Evolutionary conservation across 2,888 invertebrate species (phyloP).

Genomic region (Pachydiplax longipennis): DNA sequence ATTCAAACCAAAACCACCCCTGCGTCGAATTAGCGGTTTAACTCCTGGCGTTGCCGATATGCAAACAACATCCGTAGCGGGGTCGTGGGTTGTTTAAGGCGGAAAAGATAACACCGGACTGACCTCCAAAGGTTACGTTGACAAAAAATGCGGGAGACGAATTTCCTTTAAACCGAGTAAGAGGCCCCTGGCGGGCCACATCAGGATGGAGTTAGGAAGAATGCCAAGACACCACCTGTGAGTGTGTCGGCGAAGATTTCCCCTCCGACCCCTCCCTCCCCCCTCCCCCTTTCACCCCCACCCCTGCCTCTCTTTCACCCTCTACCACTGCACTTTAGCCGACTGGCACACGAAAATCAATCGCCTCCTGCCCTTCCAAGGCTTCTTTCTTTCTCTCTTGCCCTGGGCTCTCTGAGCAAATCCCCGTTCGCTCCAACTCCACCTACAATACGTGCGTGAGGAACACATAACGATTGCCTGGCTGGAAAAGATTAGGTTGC

Average conservation of each 20-base stretch:
- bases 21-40: no score
- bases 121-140: background rate
- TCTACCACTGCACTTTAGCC: background rate
- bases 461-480: background rate
- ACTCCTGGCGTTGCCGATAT: no score
- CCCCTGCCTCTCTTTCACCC: background rate
- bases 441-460: background rate
- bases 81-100: no score
- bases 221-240: background rate
- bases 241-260: background rate
- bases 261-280: background rate
- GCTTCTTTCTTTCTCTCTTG: background rate
- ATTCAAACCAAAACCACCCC: no score
- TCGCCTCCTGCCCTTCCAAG: background rate
- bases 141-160: background rate
- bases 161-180: background rate
- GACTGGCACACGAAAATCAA: background rate
- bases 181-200: background rate
- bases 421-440: background rate
- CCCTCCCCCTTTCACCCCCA: background rate
- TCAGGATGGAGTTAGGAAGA: background rate
- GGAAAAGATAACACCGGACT: background rate
- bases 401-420: background rate
- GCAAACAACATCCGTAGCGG: no score
- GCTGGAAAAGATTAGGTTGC: background rate